Percentiles rank a stretch among this genome's conserved stretches.
Conservation (phyloP, 2,113 vertebrate species). For the Chascanopsetta lugubris region DNA sequence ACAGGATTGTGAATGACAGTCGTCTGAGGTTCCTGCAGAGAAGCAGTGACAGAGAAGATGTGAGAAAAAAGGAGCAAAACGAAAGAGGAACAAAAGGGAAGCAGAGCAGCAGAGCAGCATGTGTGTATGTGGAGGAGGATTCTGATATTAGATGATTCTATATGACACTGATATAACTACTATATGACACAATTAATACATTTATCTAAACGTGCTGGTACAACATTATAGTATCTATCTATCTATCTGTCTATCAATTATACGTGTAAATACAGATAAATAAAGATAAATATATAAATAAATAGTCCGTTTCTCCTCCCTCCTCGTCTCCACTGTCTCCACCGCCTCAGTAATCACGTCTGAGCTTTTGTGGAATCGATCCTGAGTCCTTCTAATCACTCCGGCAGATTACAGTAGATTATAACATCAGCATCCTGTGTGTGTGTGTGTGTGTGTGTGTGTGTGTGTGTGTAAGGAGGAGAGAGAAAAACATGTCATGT, state of each 20-base stretch:
- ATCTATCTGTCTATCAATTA: not conserved
- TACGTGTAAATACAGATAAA: too few species aligned
- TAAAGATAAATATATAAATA: too few species aligned
- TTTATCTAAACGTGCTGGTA: not conserved
- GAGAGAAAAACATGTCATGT: constrained; percentile 48
- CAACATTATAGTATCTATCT: not conserved
- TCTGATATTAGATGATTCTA: too few species aligned
- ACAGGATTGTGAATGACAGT: constrained; percentile 98
- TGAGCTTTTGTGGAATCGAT: constrained; percentile 60
- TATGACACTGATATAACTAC: too few species aligned
- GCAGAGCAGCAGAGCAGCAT: not conserved
- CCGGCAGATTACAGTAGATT: constrained; percentile 69
- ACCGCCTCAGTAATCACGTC: constrained; percentile 42
- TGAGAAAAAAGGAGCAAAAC: constrained; percentile 52
- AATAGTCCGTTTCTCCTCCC: not conserved
- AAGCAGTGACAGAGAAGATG: constrained; percentile 80
- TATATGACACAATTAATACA: too few species aligned
- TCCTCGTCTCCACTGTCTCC: constrained; percentile 5
- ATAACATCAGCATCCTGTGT: constrained; percentile 53
- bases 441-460: constrained; percentile 19
- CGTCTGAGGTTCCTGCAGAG: constrained; percentile 92
- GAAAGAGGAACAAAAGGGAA: constrained; percentile 1
- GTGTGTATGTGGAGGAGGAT: not conserved
- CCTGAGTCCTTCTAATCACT: constrained; percentile 65
- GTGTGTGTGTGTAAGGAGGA: constrained; percentile 24